A percentile compares a stretch with the other conserved stretches of the same genome.
Conservation (phyloP, 2,888 invertebrate species). For the Tetragonisca angustula region DNA sequence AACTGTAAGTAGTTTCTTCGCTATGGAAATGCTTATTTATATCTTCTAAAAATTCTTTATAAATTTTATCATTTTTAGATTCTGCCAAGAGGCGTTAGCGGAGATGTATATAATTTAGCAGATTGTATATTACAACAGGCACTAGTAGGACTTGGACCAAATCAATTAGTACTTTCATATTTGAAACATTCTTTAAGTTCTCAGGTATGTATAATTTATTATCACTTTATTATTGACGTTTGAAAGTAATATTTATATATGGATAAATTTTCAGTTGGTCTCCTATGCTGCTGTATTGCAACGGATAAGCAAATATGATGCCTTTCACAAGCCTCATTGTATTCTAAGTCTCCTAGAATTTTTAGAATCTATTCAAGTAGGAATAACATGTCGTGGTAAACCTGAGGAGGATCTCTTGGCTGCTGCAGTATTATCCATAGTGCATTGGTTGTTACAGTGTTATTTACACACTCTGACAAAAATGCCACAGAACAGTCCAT, state of each 20-base stretch:
- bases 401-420: conserved; percentile 95
- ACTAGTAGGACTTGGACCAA: conserved; percentile 96
- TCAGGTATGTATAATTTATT: conserved; percentile 85
- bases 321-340: conserved; percentile 94
- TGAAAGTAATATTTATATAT: background rate
- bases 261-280: conserved; percentile 86
- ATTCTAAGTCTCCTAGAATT: conserved; percentile 94
- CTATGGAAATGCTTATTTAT: background rate
- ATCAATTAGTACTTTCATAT: conserved; percentile 95
- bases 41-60: background rate
- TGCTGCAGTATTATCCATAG: conserved; percentile 92
- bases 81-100: conserved; percentile 94
- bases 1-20: conserved; percentile 86
- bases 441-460: conserved; percentile 92
- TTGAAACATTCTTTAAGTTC: conserved; percentile 96
- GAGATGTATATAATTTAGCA: conserved; percentile 96
- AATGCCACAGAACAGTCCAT: conserved; percentile 76
- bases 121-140: conserved; percentile 98
- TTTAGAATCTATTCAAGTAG: conserved; percentile 88
- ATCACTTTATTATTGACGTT: background rate
- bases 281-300: conserved; percentile 95
- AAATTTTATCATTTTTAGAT: conserved; percentile 83
- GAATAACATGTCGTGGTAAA: conserved; percentile 90
- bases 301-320: conserved; percentile 94
- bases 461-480: conserved; percentile 85